These are phyloP conservation scores for Stratiomys singularior DNA, from an alignment of 2,888 invertebrate species.

Conservation along the genomic window DNA sequence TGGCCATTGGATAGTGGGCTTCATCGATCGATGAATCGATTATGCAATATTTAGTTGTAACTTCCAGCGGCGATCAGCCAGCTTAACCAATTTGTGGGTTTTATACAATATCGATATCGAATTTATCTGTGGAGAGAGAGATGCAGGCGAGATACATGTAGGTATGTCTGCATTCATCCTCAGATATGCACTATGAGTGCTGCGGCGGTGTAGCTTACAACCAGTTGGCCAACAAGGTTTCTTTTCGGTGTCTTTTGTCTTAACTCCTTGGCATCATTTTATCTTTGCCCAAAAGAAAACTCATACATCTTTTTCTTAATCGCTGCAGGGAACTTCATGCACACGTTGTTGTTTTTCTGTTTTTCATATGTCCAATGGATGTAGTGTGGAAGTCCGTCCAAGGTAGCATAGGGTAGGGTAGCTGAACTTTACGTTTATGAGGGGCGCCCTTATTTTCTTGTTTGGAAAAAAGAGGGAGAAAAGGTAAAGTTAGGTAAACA, in stretches of 20 bases:
- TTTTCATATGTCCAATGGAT: no score
- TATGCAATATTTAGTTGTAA: conserved; percentile 36
- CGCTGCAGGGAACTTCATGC: conserved; percentile 17
- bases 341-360: no score
- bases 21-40: not conserved
- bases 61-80: not conserved
- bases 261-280: conserved; percentile 42
- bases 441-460: not conserved
- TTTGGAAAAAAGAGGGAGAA: not conserved
- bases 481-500: not conserved
- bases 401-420: conserved; percentile 3
- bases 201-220: not conserved
- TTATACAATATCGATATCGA: not conserved
- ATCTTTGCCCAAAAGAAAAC: not conserved
- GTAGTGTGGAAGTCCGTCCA: not conserved
- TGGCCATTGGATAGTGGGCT: no score
- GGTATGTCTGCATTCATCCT: no score
- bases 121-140: not conserved
- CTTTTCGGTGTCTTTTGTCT: conserved; percentile 32
- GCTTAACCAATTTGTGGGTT: not conserved
- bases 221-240: conserved; percentile 28
- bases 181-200: no score
- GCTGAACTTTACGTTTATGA: not conserved
- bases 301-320: conserved; percentile 11
- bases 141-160: not conserved